Percentiles rank a stretch among this genome's conserved stretches.
Conservation (phyloP, 2,888 invertebrate species). For the Melanchra persicariae region DNA sequence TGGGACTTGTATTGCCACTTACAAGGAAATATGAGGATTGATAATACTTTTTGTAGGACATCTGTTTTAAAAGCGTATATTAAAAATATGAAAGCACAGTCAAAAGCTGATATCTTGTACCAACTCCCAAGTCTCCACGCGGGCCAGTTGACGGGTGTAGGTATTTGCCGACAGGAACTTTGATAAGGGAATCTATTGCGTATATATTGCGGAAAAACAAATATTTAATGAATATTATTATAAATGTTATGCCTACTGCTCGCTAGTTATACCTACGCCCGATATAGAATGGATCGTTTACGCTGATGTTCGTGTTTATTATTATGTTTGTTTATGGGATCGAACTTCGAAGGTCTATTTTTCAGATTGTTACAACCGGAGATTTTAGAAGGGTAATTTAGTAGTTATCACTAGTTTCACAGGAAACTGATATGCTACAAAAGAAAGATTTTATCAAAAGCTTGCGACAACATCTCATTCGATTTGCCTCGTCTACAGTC, state of each 20-base stretch:
- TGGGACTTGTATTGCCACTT: not conserved
- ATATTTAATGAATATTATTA: slow-evolving; percentile 58
- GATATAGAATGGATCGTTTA: slow-evolving; percentile 44
- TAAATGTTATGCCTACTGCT: slow-evolving; percentile 46
- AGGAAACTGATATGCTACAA: not conserved
- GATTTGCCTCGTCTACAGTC: slow-evolving; percentile 1
- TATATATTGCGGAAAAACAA: slow-evolving; percentile 54
- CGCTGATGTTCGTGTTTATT: slow-evolving; percentile 48
- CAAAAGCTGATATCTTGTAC: slow-evolving; percentile 44
- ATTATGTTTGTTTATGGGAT: slow-evolving; percentile 45
- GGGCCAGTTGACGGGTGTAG: slow-evolving; percentile 54
- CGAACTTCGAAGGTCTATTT: slow-evolving; percentile 57
- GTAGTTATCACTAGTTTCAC: slow-evolving; percentile 1
- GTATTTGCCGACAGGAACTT: slow-evolving; percentile 61
- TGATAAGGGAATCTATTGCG: slow-evolving; percentile 64
- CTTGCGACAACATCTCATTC: slow-evolving; percentile 10
- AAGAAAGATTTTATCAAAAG: not conserved
- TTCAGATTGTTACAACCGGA: slow-evolving; percentile 45
- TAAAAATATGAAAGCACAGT: not conserved
- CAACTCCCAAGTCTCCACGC: slow-evolving; percentile 41
- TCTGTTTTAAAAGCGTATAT: no score
- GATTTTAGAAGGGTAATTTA: not conserved
- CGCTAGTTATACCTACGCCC: slow-evolving; percentile 31
- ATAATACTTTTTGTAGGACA: not conserved
- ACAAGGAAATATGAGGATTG: not conserved